These are phyloP conservation scores for Papilio protenor DNA, from an alignment of 2,888 invertebrate species.

Conservation along the genomic window DNA sequence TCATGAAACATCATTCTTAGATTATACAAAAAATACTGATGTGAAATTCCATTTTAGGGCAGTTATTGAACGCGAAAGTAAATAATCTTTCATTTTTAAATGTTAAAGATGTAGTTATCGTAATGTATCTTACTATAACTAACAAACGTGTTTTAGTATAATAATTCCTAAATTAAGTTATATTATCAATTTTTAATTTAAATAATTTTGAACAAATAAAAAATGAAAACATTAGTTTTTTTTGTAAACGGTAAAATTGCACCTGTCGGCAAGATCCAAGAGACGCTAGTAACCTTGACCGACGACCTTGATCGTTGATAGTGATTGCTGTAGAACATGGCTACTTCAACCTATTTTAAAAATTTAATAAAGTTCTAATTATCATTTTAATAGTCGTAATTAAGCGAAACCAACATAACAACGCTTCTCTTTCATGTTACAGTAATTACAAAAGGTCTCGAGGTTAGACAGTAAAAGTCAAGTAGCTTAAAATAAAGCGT, in stretches of 20 bases:
- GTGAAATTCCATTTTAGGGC: not conserved
- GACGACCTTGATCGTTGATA: not conserved
- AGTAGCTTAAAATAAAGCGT: slow-evolving; percentile 74
- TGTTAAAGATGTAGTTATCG: not conserved
- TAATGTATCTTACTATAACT: not conserved
- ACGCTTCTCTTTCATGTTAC: slow-evolving; percentile 36
- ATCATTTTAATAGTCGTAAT: not conserved
- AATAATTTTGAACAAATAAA: not conserved
- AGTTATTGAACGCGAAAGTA: not conserved
- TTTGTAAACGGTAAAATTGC: not conserved
- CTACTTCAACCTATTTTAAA: not conserved
- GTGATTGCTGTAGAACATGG: not conserved
- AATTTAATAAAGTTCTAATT: not conserved
- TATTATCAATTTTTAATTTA: too few relatives aligned
- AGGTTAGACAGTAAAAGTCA: slow-evolving; percentile 53
- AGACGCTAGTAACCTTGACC: slow-evolving; percentile 16
- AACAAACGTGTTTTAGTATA: not conserved
- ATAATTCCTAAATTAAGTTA: too few relatives aligned
- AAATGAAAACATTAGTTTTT: not conserved
- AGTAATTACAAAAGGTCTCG: slow-evolving; percentile 46
- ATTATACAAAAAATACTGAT: not conserved
- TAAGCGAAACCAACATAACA: slow-evolving; percentile 8
- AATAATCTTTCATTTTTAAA: not conserved
- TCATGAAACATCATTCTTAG: not conserved
- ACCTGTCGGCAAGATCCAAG: not conserved